These are phyloP conservation scores for Amphiura filiformis DNA, from an alignment of 35 echinoderm and acorn worm genomes.

Conservation along the genomic window DNA sequence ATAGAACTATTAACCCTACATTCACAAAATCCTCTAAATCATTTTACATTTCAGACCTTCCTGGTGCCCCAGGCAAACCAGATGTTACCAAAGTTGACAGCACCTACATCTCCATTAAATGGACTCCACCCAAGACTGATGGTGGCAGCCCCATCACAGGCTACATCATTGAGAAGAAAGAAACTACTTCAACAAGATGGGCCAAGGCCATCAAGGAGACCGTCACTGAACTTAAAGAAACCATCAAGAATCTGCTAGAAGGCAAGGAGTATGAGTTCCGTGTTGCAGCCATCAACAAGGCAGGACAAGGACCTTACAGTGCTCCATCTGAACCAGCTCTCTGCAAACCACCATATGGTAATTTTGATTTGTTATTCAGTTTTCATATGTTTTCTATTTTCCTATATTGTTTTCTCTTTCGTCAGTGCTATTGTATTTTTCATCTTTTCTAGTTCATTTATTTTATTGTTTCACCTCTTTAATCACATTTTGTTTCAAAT, in stretches of 20 bases:
- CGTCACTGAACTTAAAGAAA: slow-evolving; percentile 60
- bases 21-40: too few species aligned
- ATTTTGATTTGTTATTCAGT: not conserved
- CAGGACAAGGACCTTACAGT: slow-evolving; percentile 72
- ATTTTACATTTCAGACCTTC: slow-evolving; percentile 41
- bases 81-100: slow-evolving; percentile 32
- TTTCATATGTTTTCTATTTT: too few species aligned
- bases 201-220: slow-evolving; percentile 70
- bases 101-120: slow-evolving; percentile 23
- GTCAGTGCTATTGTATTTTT: too few species aligned
- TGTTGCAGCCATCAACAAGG: slow-evolving; percentile 75
- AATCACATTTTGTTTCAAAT: too few species aligned
- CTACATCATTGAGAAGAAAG: slow-evolving; percentile 65
- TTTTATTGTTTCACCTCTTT: too few species aligned
- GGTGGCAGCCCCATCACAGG: slow-evolving; percentile 78
- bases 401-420: too few species aligned
- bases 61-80: slow-evolving; percentile 55
- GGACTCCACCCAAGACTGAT: slow-evolving; percentile 63
- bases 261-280: slow-evolving; percentile 72
- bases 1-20: too few species aligned
- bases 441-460: too few species aligned
- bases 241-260: slow-evolving; percentile 54
- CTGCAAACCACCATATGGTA: slow-evolving; percentile 82
- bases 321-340: slow-evolving; percentile 63
- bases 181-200: slow-evolving; percentile 60